Evolutionary conservation across 2,888 invertebrate species (phyloP).

Genomic region (Cylindroiulus punctatus): DNA sequence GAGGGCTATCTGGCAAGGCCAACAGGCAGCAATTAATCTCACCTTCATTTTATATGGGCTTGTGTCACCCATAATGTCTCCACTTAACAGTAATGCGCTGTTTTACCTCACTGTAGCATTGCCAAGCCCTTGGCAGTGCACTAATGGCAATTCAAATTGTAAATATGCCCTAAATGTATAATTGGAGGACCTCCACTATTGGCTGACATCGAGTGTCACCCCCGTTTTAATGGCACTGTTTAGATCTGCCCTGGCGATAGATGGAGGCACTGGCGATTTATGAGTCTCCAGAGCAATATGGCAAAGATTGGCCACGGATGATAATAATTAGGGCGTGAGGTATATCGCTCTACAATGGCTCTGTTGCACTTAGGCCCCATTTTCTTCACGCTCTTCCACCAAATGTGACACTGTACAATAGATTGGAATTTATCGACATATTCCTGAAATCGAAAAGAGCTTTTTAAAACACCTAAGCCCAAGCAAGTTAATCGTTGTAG

Average conservation of each 20-base stretch:
- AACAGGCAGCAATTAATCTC: conserved; percentile 38
- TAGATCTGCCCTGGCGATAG: conserved; percentile 6
- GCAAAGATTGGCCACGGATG: background rate
- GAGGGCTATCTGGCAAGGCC: conserved; percentile 2
- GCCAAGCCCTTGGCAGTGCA: conserved; percentile 21
- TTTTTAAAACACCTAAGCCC: too few relatives aligned
- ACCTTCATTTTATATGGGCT: conserved; percentile 26
- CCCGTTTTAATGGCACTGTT: conserved; percentile 11
- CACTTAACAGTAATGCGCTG: conserved; percentile 26
- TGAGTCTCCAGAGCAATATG: conserved; percentile 29
- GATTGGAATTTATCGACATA: too few relatives aligned
- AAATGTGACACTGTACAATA: too few relatives aligned
- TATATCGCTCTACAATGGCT: background rate
- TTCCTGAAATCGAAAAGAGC: too few relatives aligned
- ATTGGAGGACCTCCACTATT: conserved; percentile 4
- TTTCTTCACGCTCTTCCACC: background rate
- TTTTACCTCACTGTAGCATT: conserved; percentile 26
- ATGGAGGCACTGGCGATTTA: conserved; percentile 13
- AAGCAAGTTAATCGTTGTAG: too few relatives aligned
- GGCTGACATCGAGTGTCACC: conserved; percentile 23
- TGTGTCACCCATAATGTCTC: conserved; percentile 25
- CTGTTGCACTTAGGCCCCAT: background rate
- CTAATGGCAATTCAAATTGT: conserved; percentile 23
- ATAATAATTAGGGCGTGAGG: conserved; percentile 13
- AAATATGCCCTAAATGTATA: conserved; percentile 28